Evolutionary conservation across 92 coral and sea anemone species (phyloP).

Genomic region (Parazoanthus swiftii): DNA sequence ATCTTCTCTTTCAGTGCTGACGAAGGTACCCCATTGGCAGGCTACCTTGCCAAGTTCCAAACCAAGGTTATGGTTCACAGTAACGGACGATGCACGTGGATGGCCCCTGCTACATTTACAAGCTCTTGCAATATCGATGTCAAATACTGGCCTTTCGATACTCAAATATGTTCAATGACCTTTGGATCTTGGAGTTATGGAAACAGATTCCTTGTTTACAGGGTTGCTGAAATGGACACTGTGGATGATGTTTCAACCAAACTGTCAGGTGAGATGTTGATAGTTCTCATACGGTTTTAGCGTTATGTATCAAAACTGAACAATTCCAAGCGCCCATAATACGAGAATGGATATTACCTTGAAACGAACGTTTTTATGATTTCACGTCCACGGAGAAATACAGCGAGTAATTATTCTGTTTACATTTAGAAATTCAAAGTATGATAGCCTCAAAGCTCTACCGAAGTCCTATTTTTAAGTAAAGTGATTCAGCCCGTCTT

Average conservation of each 20-base stretch:
- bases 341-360: too few species aligned
- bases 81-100: slow-evolving; percentile 76
- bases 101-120: slow-evolving; percentile 89
- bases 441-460: too few species aligned
- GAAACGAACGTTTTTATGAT: too few species aligned
- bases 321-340: too few species aligned
- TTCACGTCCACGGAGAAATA: too few species aligned
- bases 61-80: slow-evolving; percentile 72
- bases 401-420: too few species aligned
- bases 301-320: too few species aligned
- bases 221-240: neutral
- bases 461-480: too few species aligned
- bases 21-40: slow-evolving; percentile 67
- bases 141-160: slow-evolving; percentile 77
- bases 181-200: slow-evolving; percentile 92
- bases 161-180: slow-evolving; percentile 65
- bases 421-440: too few species aligned
- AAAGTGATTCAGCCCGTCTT: too few species aligned
- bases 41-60: slow-evolving; percentile 80
- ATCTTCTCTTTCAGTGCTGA: slow-evolving; percentile 55
- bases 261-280: neutral
- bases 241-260: slow-evolving; percentile 7
- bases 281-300: too few species aligned
- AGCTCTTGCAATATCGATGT: slow-evolving; percentile 81
- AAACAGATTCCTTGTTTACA: slow-evolving; percentile 39